Evolutionary conservation across 2,113 vertebrate genomes (phyloP).

Genomic region (Aspidoscelis tigris): DNA sequence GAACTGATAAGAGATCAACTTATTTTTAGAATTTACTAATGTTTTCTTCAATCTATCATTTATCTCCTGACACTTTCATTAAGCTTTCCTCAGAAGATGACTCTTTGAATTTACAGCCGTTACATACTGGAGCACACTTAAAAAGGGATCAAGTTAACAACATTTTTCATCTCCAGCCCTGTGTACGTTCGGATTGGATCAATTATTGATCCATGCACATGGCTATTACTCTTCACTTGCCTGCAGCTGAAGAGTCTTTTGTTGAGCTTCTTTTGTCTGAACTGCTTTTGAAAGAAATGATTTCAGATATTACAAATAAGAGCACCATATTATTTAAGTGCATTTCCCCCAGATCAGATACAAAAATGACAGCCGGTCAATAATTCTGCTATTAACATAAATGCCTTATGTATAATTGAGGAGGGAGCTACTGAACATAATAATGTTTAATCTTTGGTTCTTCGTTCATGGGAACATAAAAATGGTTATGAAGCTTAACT

Average conservation of each 20-base stretch:
- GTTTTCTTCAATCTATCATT: constrained; percentile 27
- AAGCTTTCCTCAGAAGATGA: constrained; percentile 30
- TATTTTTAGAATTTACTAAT: constrained; percentile 33
- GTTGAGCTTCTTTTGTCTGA: constrained; percentile 7
- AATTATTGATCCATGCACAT: not conserved
- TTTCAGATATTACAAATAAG: not conserved
- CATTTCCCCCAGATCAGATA: not conserved
- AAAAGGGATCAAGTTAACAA: constrained; percentile 23
- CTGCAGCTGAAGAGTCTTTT: constrained; percentile 7
- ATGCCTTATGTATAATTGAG: constrained; percentile 12
- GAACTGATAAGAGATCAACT: not conserved
- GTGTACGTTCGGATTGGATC: constrained; percentile 15
- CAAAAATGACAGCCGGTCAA: not conserved
- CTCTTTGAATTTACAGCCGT: not conserved
- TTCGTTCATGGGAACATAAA: no score
- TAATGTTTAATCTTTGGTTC: not conserved
- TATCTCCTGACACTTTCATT: constrained; percentile 33
- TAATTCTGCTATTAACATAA: constrained; percentile 17
- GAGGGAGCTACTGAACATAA: not conserved
- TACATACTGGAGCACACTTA: constrained; percentile 36
- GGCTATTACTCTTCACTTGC: constrained; percentile 25
- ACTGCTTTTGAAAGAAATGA: constrained; percentile 1
- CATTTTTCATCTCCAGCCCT: constrained; percentile 19
- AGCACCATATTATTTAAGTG: not conserved
- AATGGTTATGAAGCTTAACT: not conserved